Conservation (phyloP, 2,113 vertebrate species). For the Casuarius casuarius region DNA sequence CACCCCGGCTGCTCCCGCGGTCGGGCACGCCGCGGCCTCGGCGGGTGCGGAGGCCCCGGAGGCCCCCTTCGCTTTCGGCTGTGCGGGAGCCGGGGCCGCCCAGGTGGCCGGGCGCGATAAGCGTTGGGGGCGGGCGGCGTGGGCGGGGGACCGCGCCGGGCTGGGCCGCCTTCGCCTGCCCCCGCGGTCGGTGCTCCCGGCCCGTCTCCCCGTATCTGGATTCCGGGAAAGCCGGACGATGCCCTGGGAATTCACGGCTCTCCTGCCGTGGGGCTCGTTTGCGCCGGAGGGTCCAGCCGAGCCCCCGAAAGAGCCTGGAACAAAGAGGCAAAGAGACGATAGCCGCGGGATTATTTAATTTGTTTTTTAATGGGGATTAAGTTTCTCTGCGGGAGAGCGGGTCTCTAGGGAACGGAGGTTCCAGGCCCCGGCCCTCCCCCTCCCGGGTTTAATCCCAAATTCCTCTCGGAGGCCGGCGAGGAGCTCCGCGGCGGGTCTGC, state of each 20-base stretch:
- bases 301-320: not conserved
- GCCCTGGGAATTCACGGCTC: not conserved
- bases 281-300: accelerated
- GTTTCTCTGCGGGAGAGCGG: slow-evolving; percentile 36
- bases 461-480: not conserved
- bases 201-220: too few species aligned
- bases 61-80: not conserved
- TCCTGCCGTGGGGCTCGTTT: not conserved
- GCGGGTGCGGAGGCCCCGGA: too few species aligned
- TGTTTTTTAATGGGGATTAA: slow-evolving; percentile 53
- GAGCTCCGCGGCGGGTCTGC: not conserved
- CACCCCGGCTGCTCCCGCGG: too few species aligned
- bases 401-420: slow-evolving; percentile 42
- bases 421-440: not conserved
- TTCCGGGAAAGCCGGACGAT: not conserved
- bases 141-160: not conserved
- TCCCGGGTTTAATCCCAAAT: slow-evolving; percentile 6
- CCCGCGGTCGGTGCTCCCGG: too few species aligned
- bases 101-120: slow-evolving; percentile 64
- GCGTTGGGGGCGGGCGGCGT: too few species aligned
- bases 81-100: not conserved
- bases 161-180: too few species aligned
- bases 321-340: not conserved
- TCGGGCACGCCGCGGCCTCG: too few species aligned
- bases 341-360: slow-evolving; percentile 45